Evolutionary conservation across 2,113 vertebrate genomes (phyloP), one percentile per base, ranked within the genome.

Genomic region (Orycteropus afer): DNA sequence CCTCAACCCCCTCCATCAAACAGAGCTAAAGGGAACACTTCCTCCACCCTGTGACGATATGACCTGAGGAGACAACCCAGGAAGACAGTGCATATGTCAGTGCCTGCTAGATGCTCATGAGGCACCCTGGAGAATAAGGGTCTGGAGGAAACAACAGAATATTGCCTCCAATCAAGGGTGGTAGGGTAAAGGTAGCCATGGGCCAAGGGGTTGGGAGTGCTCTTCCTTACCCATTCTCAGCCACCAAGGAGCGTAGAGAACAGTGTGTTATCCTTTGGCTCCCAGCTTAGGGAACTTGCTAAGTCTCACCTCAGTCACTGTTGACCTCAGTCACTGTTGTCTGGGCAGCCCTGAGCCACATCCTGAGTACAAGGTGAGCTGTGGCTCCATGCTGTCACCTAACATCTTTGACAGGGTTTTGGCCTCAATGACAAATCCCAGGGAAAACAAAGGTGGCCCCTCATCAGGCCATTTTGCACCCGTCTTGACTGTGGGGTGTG

Each of bases 241-340:
- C 13, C 32, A 11, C 5, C 14, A 2, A 13, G 15, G 20, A 32
- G 18, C 2, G 4, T 22, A 13, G 55, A 0, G 9, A 63, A 57
- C 10, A 45, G 17, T 23, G 47, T 2, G 20, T 34, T 9, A 22
- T 6, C 25, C 40, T 2, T 47, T n/a, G 37, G 23, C 34, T 84
- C 14, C 40, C 9, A 22, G 51, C 42, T 49, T 57, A 3, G 29
- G n/a, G 49, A 20, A 45, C 34, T 53, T 34, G 20, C 45, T 89
- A 53, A 27, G 81, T 81, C 65, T 63, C 51, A 27, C 13, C 63
- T 91, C 57, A 4, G 22, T 37, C 27, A 27, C 47, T 22, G 5
- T 17, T 11, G 45, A 18, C 4, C n/a, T n/a, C n/a, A 23, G 9
- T 22, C 25, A 61, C 59, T 61, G 23, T 17, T 42, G 20, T 51